phyloP scores from a whole-genome alignment of 2,113 vertebrate genomes.

The Alethe diademata region DNA sequence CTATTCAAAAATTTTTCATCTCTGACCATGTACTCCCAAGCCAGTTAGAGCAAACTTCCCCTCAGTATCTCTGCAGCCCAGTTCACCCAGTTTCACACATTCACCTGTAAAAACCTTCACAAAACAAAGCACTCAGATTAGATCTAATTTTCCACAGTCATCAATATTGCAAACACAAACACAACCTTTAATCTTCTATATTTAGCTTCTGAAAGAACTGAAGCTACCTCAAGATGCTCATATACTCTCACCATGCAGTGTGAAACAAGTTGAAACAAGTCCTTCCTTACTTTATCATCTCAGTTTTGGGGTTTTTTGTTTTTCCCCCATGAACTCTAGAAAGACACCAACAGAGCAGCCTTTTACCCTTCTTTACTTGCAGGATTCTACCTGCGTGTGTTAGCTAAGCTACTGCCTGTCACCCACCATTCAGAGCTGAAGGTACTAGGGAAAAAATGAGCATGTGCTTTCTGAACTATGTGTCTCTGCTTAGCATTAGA shows the following conservation, averaged over 20 bases:
- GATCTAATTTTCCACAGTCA: background rate
- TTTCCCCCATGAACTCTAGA: background rate
- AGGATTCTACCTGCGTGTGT: background rate
- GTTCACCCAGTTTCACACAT: background rate
- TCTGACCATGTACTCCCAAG: background rate
- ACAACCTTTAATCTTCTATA: background rate
- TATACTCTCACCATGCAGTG: background rate
- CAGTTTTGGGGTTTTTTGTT: fast-evolving
- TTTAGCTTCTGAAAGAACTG: background rate
- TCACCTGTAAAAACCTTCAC: background rate
- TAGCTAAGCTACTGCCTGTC: background rate
- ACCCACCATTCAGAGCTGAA: background rate
- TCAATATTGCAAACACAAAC: background rate
- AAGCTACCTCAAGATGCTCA: background rate
- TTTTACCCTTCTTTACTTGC: background rate
- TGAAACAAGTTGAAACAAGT: background rate
- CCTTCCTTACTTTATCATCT: background rate
- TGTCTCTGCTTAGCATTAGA: background rate
- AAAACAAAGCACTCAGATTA: background rate
- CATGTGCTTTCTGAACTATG: fast-evolving
- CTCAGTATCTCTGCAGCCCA: background rate
- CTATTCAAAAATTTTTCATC: background rate
- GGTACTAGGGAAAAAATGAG: background rate
- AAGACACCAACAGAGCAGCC: background rate
- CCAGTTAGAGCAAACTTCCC: background rate